Evolutionary conservation across 2,113 vertebrate species (phyloP), one percentile per base, ranked within the genome.

Genomic region (Protobothrops mucrosquamatus): DNA sequence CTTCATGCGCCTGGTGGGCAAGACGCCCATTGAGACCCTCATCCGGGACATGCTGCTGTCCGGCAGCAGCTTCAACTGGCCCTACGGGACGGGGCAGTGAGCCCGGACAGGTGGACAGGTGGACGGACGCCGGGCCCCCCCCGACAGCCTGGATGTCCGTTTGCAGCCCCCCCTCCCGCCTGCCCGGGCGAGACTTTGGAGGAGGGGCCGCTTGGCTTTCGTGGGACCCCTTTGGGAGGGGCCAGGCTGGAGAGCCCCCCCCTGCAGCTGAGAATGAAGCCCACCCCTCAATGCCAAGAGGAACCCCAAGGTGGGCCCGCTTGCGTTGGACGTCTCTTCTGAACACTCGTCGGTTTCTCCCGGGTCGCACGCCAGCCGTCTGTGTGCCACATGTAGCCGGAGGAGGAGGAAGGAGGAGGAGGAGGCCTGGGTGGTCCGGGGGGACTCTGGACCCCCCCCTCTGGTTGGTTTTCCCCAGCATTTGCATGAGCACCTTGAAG

Each of bases 1-100:
- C 96, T 99, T 99, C 97, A 99, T 99, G 98, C 97, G 99, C 61
- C 98, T 99, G 91, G 99, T 99, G 87, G 99, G 99, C 52, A 99
- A 99, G 96, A 99, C 99, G 0, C 99, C 99, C 96, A 99, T 99
- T 2, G 99, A 99, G 97, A 99, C 99, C 0, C 98, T 99, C 20
- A 99, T 99, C 97, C 98, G 99, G 9, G 99, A 99, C 98, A 99
- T 99, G 99, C 98, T 99, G 95, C 98, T 99, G 81, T 99, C 99
- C 0, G 99, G 99, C 88, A 99, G 99, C 96, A 98, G 98, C 88
- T 99, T 99, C 97, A 99, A 98, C 97, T 99, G 99, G 99, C 98
- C 99, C 94, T 99, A 99, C 0, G 98, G 98, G 51, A 95, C 98
- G 0, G 98, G 98, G 94, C 98, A 99, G 96, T 99, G 97, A 96